Percentiles rank a stretch among this genome's conserved stretches.
phyloP scores from a whole-genome alignment of 2,888 invertebrate genomes.

The Heliconius erato region DNA sequence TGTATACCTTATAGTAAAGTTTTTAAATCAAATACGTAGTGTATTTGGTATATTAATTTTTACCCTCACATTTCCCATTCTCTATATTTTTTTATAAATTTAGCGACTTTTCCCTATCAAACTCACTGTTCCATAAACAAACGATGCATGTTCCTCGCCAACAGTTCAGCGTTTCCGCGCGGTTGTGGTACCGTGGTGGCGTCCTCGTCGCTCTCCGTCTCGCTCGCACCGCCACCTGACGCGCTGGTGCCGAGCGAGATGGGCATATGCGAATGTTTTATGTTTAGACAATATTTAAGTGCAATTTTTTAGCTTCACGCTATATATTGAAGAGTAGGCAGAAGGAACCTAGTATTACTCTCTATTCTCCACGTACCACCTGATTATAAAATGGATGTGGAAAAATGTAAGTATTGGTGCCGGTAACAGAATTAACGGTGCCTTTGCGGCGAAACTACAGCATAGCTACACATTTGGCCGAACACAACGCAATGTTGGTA shows the following conservation, averaged over 20 bases:
- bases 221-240: constrained; percentile 86
- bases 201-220: constrained; percentile 92
- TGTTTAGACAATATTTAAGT: constrained; percentile 1
- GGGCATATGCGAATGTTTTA: constrained; percentile 32
- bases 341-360: neutral
- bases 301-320: neutral
- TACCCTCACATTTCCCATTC: neutral
- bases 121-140: constrained; percentile 77
- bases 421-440: no score
- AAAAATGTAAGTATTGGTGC: no score
- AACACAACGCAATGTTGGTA: neutral
- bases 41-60: no score
- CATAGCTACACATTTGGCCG: neutral
- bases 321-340: neutral
- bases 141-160: constrained; percentile 66
- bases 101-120: neutral
- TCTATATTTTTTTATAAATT: neutral
- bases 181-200: constrained; percentile 74
- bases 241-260: constrained; percentile 78
- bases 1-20: neutral
- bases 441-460: neutral
- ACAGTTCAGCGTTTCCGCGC: constrained; percentile 77
- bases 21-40: no score
- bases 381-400: neutral
- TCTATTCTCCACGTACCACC: neutral